These are phyloP conservation scores for Xanthorhoe spadicearia DNA, from an alignment of 2,888 invertebrate genomes.

Conservation along the genomic window DNA sequence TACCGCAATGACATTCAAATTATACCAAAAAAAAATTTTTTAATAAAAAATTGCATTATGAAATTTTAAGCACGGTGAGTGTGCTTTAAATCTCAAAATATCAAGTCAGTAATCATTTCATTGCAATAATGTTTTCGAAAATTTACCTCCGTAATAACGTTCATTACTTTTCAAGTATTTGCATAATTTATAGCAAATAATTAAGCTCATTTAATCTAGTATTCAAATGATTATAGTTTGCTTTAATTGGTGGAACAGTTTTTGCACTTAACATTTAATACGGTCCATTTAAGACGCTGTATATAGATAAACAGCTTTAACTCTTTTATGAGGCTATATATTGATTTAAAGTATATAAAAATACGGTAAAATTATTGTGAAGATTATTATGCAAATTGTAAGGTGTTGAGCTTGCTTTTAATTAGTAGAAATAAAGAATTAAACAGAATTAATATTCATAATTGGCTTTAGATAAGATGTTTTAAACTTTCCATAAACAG, in stretches of 20 bases:
- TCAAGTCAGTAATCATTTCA: no score
- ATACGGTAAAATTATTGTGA: neutral
- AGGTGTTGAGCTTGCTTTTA: neutral
- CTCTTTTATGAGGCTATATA: slow-evolving; percentile 8
- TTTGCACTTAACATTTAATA: slow-evolving; percentile 41
- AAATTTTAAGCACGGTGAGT: no score
- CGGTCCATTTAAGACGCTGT: slow-evolving; percentile 6
- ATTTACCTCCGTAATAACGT: neutral
- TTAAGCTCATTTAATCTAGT: slow-evolving; percentile 13
- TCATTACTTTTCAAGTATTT: neutral
- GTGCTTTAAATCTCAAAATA: no score
- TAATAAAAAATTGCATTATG: no score
- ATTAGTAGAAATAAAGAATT: neutral
- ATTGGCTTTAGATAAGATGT: neutral
- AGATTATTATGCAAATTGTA: slow-evolving; percentile 3
- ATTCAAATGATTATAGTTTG: slow-evolving; percentile 43
- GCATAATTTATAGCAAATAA: slow-evolving; percentile 28
- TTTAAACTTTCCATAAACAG: neutral
- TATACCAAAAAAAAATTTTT: no score
- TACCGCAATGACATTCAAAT: no score
- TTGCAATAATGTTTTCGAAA: neutral
- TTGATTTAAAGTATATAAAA: slow-evolving; percentile 5
- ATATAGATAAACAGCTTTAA: slow-evolving; percentile 6
- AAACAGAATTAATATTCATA: neutral
- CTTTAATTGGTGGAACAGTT: slow-evolving; percentile 45